Evolutionary conservation across 2,113 vertebrate species (phyloP).

Genomic region (Esox niger): DNA sequence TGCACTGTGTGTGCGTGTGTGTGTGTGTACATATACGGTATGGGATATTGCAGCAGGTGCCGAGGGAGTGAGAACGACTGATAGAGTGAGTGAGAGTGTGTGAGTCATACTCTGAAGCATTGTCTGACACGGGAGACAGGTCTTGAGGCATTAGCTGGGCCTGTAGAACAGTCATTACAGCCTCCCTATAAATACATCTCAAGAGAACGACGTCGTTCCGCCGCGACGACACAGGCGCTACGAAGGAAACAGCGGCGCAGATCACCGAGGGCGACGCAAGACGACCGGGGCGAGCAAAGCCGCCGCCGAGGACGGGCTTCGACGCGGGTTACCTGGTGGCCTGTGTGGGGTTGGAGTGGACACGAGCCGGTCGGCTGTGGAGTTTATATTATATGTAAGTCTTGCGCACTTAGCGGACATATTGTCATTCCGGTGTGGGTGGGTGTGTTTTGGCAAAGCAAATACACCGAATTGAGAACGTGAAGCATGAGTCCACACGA

Average conservation of each 20-base stretch:
- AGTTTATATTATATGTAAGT: no score
- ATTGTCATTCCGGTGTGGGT: conserved; percentile 6
- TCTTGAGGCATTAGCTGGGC: conserved; percentile 36
- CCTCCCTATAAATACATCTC: conserved; percentile 45
- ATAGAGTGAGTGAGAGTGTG: conserved; percentile 1
- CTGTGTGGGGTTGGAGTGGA: conserved; percentile 16
- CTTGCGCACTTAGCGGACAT: neutral
- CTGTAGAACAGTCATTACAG: conserved; percentile 35
- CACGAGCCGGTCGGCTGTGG: neutral
- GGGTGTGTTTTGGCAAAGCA: no score
- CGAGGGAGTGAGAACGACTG: conserved; percentile 3
- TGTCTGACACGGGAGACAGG: conserved; percentile 41
- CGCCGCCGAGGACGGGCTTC: no score
- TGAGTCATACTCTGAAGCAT: conserved; percentile 32
- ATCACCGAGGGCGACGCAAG: conserved; percentile 37
- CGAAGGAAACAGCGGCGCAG: conserved; percentile 40
- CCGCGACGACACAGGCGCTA: conserved; percentile 23
- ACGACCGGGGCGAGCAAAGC: neutral
- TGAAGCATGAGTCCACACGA: no score
- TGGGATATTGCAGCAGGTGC: no score
- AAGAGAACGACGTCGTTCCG: conserved; percentile 41
- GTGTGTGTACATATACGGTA: no score
- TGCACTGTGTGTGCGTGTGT: no score
- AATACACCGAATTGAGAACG: no score
- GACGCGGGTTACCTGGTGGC: conserved; percentile 28